phyloP scores from a whole-genome alignment of 2,888 invertebrate species.

The Cantharis lateralis region DNA sequence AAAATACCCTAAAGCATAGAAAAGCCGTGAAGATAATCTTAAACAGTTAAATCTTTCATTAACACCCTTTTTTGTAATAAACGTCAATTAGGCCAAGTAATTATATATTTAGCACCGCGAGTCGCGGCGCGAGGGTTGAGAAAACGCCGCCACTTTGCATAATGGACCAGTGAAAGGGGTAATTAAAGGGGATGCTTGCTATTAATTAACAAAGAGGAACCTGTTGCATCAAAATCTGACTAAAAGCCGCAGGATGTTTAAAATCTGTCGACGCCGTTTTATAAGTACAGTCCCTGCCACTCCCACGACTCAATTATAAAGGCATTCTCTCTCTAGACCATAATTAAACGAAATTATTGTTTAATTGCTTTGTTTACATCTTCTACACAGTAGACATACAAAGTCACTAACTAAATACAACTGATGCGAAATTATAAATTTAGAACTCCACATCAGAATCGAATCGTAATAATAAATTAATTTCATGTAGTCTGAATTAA shows the following conservation, averaged over 20 bases:
- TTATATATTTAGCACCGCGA: constrained; percentile 53
- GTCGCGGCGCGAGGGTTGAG: constrained; percentile 39
- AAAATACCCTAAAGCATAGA: constrained; percentile 46
- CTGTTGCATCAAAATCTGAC: constrained; percentile 51
- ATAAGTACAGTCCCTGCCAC: constrained; percentile 29
- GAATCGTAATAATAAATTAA: neutral
- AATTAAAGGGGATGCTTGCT: constrained; percentile 56
- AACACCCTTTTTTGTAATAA: constrained; percentile 56
- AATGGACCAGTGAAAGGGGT: constrained; percentile 57
- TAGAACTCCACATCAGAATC: neutral
- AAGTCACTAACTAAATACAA: constrained; percentile 33
- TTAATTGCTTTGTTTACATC: constrained; percentile 50
- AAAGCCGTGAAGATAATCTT: constrained; percentile 46
- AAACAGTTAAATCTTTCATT: constrained; percentile 53
- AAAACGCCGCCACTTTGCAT: constrained; percentile 49
- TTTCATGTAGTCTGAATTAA: neutral
- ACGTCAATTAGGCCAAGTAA: constrained; percentile 56
- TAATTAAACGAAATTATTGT: constrained; percentile 48
- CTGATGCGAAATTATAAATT: constrained; percentile 1
- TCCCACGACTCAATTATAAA: constrained; percentile 34
- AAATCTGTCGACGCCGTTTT: constrained; percentile 40
- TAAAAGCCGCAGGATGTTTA: constrained; percentile 42
- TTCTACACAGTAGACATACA: constrained; percentile 36
- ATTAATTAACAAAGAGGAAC: constrained; percentile 55
- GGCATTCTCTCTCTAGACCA: constrained; percentile 35